Evolutionary conservation across 1,140 invertebrate genomes (phyloP).

Genomic region (Drosophila navojoa): DNA sequence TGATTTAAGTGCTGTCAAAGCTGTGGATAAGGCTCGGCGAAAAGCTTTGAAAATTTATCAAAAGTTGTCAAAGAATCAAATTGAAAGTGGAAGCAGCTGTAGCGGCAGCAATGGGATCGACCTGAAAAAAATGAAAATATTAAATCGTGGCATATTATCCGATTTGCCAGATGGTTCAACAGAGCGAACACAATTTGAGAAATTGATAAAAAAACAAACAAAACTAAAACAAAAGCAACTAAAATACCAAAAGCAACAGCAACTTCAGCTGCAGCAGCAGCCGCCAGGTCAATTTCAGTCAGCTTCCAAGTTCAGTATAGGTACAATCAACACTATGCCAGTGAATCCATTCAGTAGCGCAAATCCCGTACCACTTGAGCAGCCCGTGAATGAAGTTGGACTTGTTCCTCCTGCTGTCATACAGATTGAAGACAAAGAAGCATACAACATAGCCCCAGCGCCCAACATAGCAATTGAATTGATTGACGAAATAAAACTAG

Average conservation of each 20-base stretch:
- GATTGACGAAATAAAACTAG: constrained; percentile 84
- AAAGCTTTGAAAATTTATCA: constrained; percentile 69
- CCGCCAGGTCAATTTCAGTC: neutral
- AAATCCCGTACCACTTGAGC: neutral
- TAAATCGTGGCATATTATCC: constrained; percentile 28
- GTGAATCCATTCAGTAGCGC: neutral
- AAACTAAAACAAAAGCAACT: constrained; percentile 64
- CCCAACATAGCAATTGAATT: neutral
- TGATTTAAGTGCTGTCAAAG: constrained; percentile 32
- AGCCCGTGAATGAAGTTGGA: too few relatives aligned
- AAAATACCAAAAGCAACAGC: constrained; percentile 39
- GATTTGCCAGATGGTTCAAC: constrained; percentile 33
- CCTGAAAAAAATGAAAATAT: constrained; percentile 52
- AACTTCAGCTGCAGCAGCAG: constrained; percentile 22
- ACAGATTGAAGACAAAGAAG: constrained; percentile 7
- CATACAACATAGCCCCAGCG: neutral
- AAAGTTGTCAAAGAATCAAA: constrained; percentile 54
- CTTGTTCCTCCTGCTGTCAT: too few relatives aligned
- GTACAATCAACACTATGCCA: neutral
- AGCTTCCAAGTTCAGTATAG: neutral
- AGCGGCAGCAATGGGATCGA: constrained; percentile 3
- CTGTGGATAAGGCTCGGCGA: constrained; percentile 56
- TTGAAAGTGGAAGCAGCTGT: neutral
- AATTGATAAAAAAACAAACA: constrained; percentile 66
- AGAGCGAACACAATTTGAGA: constrained; percentile 56